phyloP scores from a whole-genome alignment of 2,113 vertebrate species.

The Amphilophus citrinellus region DNA sequence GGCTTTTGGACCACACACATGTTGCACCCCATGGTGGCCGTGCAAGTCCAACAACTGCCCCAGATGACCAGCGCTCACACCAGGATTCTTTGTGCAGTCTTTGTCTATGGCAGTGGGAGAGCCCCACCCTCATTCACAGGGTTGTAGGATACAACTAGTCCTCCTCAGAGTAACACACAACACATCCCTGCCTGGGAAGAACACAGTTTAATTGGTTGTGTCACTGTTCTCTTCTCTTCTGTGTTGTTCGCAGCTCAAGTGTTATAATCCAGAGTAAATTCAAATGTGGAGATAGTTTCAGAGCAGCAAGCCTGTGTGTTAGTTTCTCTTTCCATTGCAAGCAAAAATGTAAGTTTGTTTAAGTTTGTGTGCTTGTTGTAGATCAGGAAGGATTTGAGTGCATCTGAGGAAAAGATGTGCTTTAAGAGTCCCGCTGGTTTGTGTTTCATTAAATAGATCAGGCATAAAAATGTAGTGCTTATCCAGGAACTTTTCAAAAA shows the following conservation, averaged over 20 bases:
- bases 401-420: neutral
- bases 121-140: conserved; percentile 70
- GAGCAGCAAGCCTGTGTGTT: neutral
- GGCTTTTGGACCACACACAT: conserved; percentile 94
- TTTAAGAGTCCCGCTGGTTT: conserved; percentile 33
- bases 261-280: conserved; percentile 44
- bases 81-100: conserved; percentile 51
- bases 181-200: conserved; percentile 25
- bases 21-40: conserved; percentile 89
- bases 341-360: neutral
- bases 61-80: conserved; percentile 44
- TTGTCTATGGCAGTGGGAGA: conserved; percentile 70
- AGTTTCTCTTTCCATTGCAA: conserved; percentile 33
- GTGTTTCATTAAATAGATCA: conserved; percentile 26
- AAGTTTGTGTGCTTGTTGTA: conserved; percentile 24
- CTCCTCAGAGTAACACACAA: conserved; percentile 35
- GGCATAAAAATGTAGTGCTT: conserved; percentile 11
- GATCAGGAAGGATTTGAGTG: neutral
- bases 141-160: conserved; percentile 27
- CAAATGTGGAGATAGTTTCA: neutral
- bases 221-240: conserved; percentile 12
- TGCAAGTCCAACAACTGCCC: conserved; percentile 31
- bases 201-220: conserved; percentile 22
- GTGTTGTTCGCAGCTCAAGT: conserved; percentile 18
- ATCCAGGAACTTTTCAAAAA: conserved; percentile 17